Base-by-base conservation (phyloP, 92 coral and sea anemone genomes). In the Umimayanthus kanabou region DNA sequence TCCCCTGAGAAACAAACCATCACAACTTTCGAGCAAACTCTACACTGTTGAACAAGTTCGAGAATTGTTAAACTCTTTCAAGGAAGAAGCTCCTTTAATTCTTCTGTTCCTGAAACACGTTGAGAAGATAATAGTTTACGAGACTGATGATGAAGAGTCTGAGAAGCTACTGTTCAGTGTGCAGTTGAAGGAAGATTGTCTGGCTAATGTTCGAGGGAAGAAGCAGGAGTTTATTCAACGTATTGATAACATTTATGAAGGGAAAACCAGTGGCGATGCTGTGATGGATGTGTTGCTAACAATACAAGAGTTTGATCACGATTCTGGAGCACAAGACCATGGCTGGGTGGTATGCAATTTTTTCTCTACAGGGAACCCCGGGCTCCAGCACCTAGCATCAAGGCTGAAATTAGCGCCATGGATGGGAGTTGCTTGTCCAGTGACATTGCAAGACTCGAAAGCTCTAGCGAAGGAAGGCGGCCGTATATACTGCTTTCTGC, bases 361-460 rank as follows among this genome's bases (percentile, higher is more conserved):
- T 69, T 55, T 88, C 42, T 79, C 73, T 25, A 80, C 85, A 28
- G 64, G 14, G 16, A 80, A 65, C 47, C 76, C 20, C 10, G 69
- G 81, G 16, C 65, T 88, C 50, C 73, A 37, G 28, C 18, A 80
- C 49, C 28, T 88, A 76, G 79, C 79, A 49, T 25, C 42, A 20
- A 49, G 80, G 78, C 57, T 88, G 73, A 70, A 79, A 50, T 69
- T 88, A 85, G 69, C 65, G 40, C 90, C 90, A 26, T 88, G 90
- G 90, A 80, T 88, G 69, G 90, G 90, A 74, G 30, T 88, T 26
- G 90, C 90, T 20, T 77, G 81, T 11, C 90, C 86, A 39, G 28
- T 88, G 57, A 65, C 78, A 11, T 37, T 22, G n/a, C n/a, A 18
- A 37, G 78, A 88, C 47, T 78, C 49, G 13, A 37, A 69, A 80